Evolutionary conservation across 2,113 vertebrate species (phyloP).

Genomic region (Cheirogaleus medius): DNA sequence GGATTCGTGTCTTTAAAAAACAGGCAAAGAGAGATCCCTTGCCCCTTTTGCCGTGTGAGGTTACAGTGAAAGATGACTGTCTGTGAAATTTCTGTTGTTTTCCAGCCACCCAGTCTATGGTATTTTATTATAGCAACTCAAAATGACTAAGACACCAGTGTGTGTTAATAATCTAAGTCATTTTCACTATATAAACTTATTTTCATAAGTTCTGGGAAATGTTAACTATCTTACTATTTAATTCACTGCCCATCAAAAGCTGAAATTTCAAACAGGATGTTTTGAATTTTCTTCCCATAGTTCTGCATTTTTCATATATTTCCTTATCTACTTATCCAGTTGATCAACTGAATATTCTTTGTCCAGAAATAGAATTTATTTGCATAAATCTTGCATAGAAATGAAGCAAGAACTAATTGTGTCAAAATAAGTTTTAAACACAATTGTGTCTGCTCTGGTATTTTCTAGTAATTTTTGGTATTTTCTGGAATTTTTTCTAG

Average conservation of each 20-base stretch:
- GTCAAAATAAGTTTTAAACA: background rate
- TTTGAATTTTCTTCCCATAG: constrained; percentile 55
- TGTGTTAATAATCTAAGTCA: background rate
- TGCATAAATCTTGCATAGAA: constrained; percentile 13
- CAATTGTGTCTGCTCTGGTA: background rate
- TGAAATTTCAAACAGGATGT: constrained; percentile 69
- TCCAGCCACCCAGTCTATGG: background rate
- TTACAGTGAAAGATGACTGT: background rate
- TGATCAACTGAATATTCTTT: constrained; percentile 14
- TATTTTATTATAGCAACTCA: background rate
- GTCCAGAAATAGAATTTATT: constrained; percentile 48
- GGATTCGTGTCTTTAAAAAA: background rate
- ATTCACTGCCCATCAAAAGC: constrained; percentile 72
- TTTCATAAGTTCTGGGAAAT: constrained; percentile 66
- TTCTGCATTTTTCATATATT: constrained; percentile 47
- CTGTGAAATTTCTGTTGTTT: background rate
- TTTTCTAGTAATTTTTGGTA: constrained; percentile 16
- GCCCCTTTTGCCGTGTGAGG: background rate
- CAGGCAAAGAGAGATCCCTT: background rate
- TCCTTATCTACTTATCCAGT: constrained; percentile 7
- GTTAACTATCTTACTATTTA: constrained; percentile 78
- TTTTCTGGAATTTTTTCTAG: constrained; percentile 36
- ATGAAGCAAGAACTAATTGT: background rate
- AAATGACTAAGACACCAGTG: background rate
- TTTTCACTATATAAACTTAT: constrained; percentile 16